Evolutionary conservation across 2,113 vertebrate species (phyloP).

Genomic region (Cebidichthys violaceus): DNA sequence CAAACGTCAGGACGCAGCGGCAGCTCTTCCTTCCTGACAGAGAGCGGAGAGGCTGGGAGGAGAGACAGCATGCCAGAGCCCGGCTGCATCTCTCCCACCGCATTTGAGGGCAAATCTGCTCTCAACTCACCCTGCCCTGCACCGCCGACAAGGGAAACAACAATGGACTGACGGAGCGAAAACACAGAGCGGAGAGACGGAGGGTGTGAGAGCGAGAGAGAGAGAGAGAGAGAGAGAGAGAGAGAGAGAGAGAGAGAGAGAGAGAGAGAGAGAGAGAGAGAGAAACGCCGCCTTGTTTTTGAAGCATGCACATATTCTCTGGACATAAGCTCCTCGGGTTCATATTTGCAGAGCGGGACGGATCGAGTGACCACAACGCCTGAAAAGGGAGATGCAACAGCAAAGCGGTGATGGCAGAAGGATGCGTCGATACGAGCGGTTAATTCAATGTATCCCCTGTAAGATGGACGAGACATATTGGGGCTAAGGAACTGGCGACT

Average conservation of each 20-base stretch:
- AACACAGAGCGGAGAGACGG: constrained; percentile 6
- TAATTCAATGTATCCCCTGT: constrained; percentile 33
- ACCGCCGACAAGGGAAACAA: constrained; percentile 21
- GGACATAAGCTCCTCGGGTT: constrained; percentile 55
- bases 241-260: background rate
- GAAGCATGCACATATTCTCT: constrained; percentile 54
- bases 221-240: constrained; percentile 11
- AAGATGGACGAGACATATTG: constrained; percentile 61
- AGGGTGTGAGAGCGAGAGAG: constrained; percentile 12
- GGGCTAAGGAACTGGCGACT: constrained; percentile 51
- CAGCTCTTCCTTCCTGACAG: constrained; percentile 64
- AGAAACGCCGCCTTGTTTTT: constrained; percentile 65
- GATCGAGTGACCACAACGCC: constrained; percentile 61
- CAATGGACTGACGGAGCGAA: constrained; percentile 49
- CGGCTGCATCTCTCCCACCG: constrained; percentile 58
- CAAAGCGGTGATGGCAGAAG: constrained; percentile 21
- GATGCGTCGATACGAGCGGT: constrained; percentile 36
- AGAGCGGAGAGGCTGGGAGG: constrained; percentile 60
- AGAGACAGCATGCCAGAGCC: constrained; percentile 62
- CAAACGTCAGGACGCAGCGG: constrained; percentile 76
- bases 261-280: background rate
- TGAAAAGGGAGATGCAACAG: constrained; percentile 53
- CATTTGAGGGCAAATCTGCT: constrained; percentile 69
- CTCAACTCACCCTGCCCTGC: constrained; percentile 44
- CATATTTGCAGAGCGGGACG: constrained; percentile 44